Evolutionary conservation across 2,888 invertebrate species (phyloP).

Genomic region (Emmelina monodactyla): DNA sequence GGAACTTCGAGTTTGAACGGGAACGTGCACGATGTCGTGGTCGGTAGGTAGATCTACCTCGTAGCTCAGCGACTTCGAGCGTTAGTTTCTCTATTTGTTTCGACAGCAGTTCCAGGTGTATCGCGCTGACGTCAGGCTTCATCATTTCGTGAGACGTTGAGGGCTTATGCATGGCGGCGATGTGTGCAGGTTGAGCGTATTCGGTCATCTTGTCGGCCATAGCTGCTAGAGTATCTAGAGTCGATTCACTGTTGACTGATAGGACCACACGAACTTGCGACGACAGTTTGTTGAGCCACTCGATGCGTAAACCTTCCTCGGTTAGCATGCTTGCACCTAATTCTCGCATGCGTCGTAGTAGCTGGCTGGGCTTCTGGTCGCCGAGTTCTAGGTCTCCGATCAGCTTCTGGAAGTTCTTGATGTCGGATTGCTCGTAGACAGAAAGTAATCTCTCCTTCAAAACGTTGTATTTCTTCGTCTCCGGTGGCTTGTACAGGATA

Average conservation of each 20-base stretch:
- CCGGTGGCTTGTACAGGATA: too few species aligned
- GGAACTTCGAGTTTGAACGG: too few species aligned
- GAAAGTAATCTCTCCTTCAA: too few species aligned
- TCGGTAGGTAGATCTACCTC: background rate
- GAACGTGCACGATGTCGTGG: constrained; percentile 1
- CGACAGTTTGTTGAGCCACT: constrained; percentile 7
- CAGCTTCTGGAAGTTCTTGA: background rate
- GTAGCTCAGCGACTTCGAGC: constrained; percentile 5
- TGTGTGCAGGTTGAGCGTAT: background rate
- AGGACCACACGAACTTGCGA: constrained; percentile 7
- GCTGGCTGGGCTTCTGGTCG: constrained; percentile 7
- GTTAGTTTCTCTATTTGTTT: constrained; percentile 4
- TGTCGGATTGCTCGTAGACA: too few species aligned
- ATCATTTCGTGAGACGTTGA: background rate
- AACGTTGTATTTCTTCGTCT: too few species aligned
- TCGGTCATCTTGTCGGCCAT: constrained; percentile 9
- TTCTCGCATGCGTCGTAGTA: constrained; percentile 5
- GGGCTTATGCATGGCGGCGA: background rate
- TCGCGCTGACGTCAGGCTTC: background rate
- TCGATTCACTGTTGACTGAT: constrained; percentile 5
- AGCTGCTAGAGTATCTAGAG: constrained; percentile 6
- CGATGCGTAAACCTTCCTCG: constrained; percentile 4
- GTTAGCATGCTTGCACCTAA: constrained; percentile 3
- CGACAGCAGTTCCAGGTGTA: background rate
- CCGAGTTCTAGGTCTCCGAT: constrained; percentile 6